These are phyloP conservation scores for Oryzias melastigma DNA, from an alignment of 2,113 vertebrate genomes.

Conservation along the genomic window DNA sequence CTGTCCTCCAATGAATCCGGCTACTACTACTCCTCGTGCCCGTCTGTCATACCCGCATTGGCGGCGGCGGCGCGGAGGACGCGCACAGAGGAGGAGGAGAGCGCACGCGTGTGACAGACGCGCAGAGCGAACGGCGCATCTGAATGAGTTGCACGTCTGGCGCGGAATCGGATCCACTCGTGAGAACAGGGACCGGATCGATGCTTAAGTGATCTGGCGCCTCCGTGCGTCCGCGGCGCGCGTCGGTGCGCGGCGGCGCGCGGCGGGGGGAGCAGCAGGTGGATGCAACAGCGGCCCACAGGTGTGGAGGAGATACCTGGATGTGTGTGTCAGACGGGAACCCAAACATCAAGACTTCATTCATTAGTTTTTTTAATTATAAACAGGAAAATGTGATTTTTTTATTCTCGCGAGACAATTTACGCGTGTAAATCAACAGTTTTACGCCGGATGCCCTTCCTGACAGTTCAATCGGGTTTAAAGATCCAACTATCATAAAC, in stretches of 20 bases:
- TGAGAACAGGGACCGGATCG: slow-evolving; percentile 36
- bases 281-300: not conserved
- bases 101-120: not conserved
- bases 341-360: too few species aligned
- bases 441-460: too few species aligned
- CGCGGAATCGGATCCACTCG: slow-evolving; percentile 44
- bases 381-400: too few species aligned
- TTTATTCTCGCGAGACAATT: too few species aligned
- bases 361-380: too few species aligned
- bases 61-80: slow-evolving; percentile 41
- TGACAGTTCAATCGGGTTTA: too few species aligned
- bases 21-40: slow-evolving; percentile 31
- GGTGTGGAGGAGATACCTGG: not conserved
- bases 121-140: slow-evolving; percentile 8
- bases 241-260: too few species aligned
- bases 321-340: not conserved
- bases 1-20: slow-evolving; percentile 34
- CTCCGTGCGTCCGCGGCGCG: slow-evolving; percentile 61
- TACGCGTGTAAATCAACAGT: too few species aligned
- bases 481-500: too few species aligned
- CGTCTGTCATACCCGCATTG: slow-evolving; percentile 61
- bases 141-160: slow-evolving; percentile 53
- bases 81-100: slow-evolving; percentile 27
- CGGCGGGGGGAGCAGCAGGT: slow-evolving; percentile 3
- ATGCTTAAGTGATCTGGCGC: slow-evolving; percentile 59